Percentiles rank a stretch among this genome's conserved stretches.
Evolutionary conservation across 2,797 vertebrate genomes (phyloP).

Genomic region (Spizella passerina): DNA sequence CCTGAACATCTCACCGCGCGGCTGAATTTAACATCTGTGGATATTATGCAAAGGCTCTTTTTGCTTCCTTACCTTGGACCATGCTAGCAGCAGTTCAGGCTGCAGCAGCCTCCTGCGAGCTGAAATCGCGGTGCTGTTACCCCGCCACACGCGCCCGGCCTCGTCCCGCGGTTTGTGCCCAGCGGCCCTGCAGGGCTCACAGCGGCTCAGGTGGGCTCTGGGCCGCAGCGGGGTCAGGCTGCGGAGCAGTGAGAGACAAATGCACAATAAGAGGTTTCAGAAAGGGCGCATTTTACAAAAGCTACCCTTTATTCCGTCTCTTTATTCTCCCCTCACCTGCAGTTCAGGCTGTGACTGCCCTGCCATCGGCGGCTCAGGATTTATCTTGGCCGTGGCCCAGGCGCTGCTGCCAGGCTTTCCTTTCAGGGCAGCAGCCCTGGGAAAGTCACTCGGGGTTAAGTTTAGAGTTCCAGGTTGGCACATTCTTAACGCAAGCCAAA

Average conservation of each 20-base stretch:
- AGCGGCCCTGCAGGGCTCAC: fast-evolving
- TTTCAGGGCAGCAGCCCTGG: constrained; percentile 10
- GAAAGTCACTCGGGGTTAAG: constrained; percentile 59
- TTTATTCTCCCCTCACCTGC: background rate
- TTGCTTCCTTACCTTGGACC: too few species aligned
- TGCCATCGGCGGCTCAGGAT: background rate
- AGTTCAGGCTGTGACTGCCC: background rate
- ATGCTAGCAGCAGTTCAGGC: too few species aligned
- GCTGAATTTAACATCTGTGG: too few species aligned
- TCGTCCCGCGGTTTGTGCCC: fast-evolving
- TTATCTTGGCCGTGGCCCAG: constrained; percentile 36
- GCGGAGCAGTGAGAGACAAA: fast-evolving
- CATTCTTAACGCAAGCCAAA: constrained; percentile 59
- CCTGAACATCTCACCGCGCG: too few species aligned
- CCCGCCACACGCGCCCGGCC: too few species aligned
- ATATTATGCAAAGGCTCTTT: too few species aligned
- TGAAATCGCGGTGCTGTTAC: fast-evolving
- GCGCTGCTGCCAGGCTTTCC: constrained; percentile 29
- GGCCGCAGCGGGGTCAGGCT: fast-evolving
- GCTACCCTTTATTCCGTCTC: background rate
- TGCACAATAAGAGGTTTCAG: fast-evolving
- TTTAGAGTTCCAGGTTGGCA: constrained; percentile 65
- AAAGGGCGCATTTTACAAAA: background rate
- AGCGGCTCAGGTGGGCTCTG: fast-evolving
- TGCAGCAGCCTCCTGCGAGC: too few species aligned